Base-by-base conservation (phyloP, 2,113 vertebrate species). In the Ophthalmolycus amberensis region DNA sequence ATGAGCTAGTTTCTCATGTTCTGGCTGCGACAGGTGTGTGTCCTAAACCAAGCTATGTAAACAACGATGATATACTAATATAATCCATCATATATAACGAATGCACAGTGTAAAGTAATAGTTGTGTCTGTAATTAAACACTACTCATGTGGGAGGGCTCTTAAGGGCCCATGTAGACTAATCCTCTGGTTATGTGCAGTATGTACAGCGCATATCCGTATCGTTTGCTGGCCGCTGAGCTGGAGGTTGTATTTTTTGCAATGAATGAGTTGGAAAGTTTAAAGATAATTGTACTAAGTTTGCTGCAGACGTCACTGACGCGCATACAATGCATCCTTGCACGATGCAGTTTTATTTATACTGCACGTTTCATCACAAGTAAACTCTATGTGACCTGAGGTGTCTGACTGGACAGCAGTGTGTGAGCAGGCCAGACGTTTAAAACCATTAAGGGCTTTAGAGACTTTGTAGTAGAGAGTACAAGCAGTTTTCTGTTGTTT, bases 181-280 rank as follows among this genome's bases (percentile, higher is more conserved):
- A 83, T 83, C 80, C 63, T 63, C 6, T 42, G 37, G 32, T 59
- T 65, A 56, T 88, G 60, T 60, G 34, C 50, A 65, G 29, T 58
- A 40, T 76, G 42, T 10, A 29, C 60, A 74, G 38, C 40, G 79
- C 37, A 68, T 1, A 68, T 44, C 2, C 32, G 20, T 32, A 4
- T 62, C 6, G 71, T 64, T 4, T 56, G 27, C 46, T 52, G 46
- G 5, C 5, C 44, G 29, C 29, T 67, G 29, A 62, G 34, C 42
- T 52, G 60, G 3, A 29, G 25, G 32, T 34, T 29, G 1, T 29
- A 3, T 29, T 16, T 66, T 60, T 0, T 14, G 22, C 25, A 18
- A 48, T 63, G 29, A 58, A 71, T 60, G 38, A 66, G 42, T 44
- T 66, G 29, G 14, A 5, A 18, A 9, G n/a, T 54, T 14, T 27